Evolutionary conservation across 2,888 invertebrate genomes (phyloP).

Genomic region (Embidobia sp.): DNA sequence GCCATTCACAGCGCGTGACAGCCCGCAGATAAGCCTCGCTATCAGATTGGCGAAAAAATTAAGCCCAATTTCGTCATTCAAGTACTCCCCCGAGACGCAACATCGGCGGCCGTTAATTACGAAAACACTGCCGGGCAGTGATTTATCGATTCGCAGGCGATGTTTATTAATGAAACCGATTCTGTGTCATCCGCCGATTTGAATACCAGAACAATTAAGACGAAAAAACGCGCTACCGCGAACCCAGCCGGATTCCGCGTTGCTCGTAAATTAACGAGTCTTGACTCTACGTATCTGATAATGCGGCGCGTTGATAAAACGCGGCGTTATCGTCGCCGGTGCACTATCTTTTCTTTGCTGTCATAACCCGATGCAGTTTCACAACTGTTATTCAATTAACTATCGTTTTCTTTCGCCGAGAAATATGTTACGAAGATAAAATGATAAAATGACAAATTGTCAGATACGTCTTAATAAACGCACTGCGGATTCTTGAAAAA

Average conservation of each 20-base stretch:
- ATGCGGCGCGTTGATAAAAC: conserved; percentile 33
- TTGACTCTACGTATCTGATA: conserved; percentile 37
- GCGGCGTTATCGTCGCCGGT: conserved; percentile 34
- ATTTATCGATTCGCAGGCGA: conserved; percentile 9
- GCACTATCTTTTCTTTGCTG: conserved; percentile 17
- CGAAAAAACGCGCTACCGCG: conserved; percentile 23
- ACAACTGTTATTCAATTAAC: background rate
- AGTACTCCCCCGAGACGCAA: conserved; percentile 9
- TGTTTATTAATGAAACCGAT: conserved; percentile 27
- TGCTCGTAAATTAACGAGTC: conserved; percentile 36
- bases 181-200: conserved; percentile 9
- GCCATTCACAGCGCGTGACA: conserved; percentile 53
- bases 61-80: conserved; percentile 30
- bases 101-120: conserved; percentile 2
- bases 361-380: background rate
- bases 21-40: conserved; percentile 20
- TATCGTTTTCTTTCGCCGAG: background rate
- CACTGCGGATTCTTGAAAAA: too few relatives aligned
- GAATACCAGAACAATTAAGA: conserved; percentile 28
- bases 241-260: conserved; percentile 25
- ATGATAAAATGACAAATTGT: too few relatives aligned
- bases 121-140: background rate
- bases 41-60: too few relatives aligned
- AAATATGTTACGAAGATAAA: too few relatives aligned
- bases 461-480: too few relatives aligned